Base-by-base conservation (phyloP, 2,797 vertebrate species). In the Anolis apletophallus region DNA sequence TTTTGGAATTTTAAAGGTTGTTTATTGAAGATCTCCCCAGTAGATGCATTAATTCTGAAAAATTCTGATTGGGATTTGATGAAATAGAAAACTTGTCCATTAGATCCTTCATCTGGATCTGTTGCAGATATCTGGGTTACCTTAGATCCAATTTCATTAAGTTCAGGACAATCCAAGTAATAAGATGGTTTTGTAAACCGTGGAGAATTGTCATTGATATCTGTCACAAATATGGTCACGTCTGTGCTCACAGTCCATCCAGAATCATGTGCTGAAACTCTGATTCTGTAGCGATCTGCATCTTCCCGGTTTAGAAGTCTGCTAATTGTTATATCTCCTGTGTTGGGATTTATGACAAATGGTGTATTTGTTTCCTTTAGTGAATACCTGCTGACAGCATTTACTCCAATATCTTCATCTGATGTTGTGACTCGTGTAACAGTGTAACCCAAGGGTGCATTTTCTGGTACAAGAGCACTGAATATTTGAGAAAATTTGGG, bases 201-300 rank as follows among this genome's bases (percentile, higher is more conserved):
- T 0, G 99, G 99, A 1, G 97, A 95, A 0, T 99, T 99, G 90
- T 99, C 99, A 0, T 99, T 99, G 74, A 99, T 73, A 34, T 99
- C 99, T 0, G 93, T 98, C 81, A 99, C 97, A 91, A 99, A 99
- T 88, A 99, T 94, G 3, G 98, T 99, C 89, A 99, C 98, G 1
- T 99, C 99, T 0, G 99, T 99, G 95, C 98, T 99, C 3, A 99
- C 99, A 0, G 99, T 99, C 99, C 99, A 99, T 16, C 99, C 98
- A 0, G 98, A 99, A 94, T 99, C 99, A 13, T 99, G 99, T 0
- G 99, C 99, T 3, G 98, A 98, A 59, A 99, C 98, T 90, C 97
- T 97, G 88, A 98, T 97, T 17, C 98, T 97, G 92, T 99, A 99
- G 81, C 98, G 98, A 86, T 98, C 97, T 0, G 96, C 98, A 91